Evolutionary conservation across 1,140 invertebrate species (phyloP).

Genomic region (Brachionus koreanus): DNA sequence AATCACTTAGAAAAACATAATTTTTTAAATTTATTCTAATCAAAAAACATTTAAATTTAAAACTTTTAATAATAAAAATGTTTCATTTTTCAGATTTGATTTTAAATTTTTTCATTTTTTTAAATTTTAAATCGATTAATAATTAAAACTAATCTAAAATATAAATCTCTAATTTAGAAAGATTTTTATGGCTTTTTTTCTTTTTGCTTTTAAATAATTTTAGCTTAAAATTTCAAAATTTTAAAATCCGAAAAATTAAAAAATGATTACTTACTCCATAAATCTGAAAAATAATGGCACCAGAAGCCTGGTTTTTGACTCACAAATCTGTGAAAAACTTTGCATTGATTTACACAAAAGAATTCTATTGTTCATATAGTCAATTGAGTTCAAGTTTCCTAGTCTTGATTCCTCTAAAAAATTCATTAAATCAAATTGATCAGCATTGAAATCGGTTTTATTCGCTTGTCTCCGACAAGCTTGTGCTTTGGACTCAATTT

Average conservation of each 20-base stretch:
- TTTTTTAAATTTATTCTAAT: too few species aligned
- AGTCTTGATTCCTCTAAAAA: neutral
- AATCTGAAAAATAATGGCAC: slow-evolving; percentile 74
- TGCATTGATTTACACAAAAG: slow-evolving; percentile 75
- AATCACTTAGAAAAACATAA: too few species aligned
- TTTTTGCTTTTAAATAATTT: too few species aligned
- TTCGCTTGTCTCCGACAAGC: neutral
- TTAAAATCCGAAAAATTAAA: neutral
- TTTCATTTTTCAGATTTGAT: too few species aligned
- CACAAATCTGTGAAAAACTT: slow-evolving; percentile 69
- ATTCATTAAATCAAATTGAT: slow-evolving; percentile 1
- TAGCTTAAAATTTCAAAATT: too few species aligned
- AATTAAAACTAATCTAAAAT: too few species aligned
- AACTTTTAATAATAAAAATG: too few species aligned
- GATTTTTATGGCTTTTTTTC: too few species aligned
- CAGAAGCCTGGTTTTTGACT: slow-evolving; percentile 73
- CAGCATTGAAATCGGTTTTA: neutral
- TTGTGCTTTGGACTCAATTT: slow-evolving; percentile 47
- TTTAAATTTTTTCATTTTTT: too few species aligned
- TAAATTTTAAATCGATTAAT: too few species aligned
- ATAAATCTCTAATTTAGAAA: too few species aligned
- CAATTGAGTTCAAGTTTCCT: slow-evolving; percentile 50
- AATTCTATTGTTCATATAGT: slow-evolving; percentile 71
- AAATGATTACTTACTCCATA: slow-evolving; percentile 62
- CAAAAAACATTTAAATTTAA: too few species aligned